phyloP scores from a whole-genome alignment of 2,888 invertebrate genomes.

The Pachydiplax longipennis region DNA sequence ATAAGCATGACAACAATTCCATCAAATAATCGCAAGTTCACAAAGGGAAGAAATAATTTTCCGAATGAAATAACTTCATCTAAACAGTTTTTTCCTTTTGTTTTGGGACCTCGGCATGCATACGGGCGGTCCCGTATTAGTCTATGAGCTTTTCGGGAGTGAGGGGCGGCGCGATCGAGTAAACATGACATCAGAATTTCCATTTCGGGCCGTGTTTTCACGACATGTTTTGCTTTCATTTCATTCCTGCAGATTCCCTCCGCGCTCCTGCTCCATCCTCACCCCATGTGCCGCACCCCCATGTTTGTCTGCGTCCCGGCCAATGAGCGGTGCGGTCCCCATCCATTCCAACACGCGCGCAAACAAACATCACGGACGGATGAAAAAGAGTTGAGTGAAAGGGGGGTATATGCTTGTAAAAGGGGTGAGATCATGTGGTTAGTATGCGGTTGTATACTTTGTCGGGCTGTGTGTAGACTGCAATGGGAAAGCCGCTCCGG shows the following conservation, averaged over 20 bases:
- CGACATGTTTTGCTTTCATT: constrained; percentile 34
- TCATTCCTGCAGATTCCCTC: background rate
- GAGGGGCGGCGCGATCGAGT: background rate
- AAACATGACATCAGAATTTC: constrained; percentile 44
- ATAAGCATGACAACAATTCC: background rate
- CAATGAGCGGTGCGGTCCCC: constrained; percentile 12
- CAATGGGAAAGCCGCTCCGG: background rate
- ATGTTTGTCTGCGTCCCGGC: constrained; percentile 24
- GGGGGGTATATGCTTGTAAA: background rate
- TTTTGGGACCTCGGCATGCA: background rate
- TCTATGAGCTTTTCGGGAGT: constrained; percentile 3
- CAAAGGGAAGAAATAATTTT: background rate
- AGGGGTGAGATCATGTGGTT: constrained; percentile 8
- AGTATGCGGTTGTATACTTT: constrained; percentile 3
- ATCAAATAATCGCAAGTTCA: background rate
- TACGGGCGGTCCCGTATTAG: background rate
- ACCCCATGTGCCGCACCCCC: constrained; percentile 18
- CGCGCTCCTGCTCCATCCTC: constrained; percentile 5
- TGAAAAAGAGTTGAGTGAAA: background rate
- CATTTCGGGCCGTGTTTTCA: constrained; percentile 40
- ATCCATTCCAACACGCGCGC: constrained; percentile 3
- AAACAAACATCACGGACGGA: constrained; percentile 12
- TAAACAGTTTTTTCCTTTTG: background rate
- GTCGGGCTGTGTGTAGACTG: background rate
- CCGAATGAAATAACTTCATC: background rate